Evolutionary conservation across 2,888 invertebrate genomes (phyloP).

Genomic region (Anoplius nigerrimus): DNA sequence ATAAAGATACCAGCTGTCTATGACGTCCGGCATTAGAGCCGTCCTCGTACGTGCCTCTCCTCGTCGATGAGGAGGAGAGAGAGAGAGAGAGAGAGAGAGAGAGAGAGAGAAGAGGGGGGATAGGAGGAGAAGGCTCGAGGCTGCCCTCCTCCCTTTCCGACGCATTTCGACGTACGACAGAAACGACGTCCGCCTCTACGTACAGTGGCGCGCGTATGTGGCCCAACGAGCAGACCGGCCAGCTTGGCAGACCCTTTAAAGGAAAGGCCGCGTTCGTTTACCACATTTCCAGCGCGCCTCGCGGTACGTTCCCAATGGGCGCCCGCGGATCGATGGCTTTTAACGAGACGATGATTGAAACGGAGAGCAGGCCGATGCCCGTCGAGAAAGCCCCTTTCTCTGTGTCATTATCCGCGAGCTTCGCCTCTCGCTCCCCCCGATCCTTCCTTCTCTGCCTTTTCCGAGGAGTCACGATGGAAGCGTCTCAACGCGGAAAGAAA

Average conservation of each 20-base stretch:
- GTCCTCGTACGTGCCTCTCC: constrained; percentile 19
- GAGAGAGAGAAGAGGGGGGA: constrained; percentile 33
- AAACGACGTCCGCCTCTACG: not conserved
- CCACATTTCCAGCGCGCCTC: constrained; percentile 52
- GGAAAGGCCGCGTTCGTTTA: constrained; percentile 58
- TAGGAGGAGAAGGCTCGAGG: constrained; percentile 17
- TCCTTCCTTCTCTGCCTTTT: not conserved
- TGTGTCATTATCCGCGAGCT: constrained; percentile 4
- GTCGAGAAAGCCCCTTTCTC: constrained; percentile 27
- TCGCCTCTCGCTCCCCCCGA: too few species aligned
- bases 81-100: constrained; percentile 38
- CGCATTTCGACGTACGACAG: not conserved
- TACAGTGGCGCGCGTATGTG: not conserved
- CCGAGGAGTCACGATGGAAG: not conserved
- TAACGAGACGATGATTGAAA: constrained; percentile 64
- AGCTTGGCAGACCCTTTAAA: constrained; percentile 55
- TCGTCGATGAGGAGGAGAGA: too few species aligned
- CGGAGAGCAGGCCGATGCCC: constrained; percentile 31
- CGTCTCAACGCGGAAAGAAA: not conserved
- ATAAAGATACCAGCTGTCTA: constrained; percentile 70
- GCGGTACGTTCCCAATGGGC: constrained; percentile 7
- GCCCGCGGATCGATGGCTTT: constrained; percentile 52
- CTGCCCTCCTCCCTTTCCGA: not conserved
- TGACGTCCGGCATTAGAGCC: constrained; percentile 57
- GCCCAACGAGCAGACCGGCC: not conserved